Conservation (phyloP, 37 sponge, comb jelly and placozoan genomes). For the Beroe forskalii region DNA sequence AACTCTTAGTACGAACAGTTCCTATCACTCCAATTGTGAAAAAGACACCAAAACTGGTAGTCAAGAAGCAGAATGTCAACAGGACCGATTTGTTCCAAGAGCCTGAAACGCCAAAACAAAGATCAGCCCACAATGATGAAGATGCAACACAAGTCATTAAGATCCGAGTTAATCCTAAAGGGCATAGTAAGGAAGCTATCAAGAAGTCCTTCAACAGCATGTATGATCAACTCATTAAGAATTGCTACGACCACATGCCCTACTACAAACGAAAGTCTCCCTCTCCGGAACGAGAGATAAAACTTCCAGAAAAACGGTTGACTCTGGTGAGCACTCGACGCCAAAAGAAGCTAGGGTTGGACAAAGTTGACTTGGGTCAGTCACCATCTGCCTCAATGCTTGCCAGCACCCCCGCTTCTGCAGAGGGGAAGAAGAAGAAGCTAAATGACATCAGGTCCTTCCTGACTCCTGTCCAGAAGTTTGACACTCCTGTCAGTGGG, state of each 20-base stretch:
- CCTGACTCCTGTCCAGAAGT: not conserved
- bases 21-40: not conserved
- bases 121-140: not conserved
- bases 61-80: not conserved
- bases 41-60: not conserved
- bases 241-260: slow-evolving; percentile 1
- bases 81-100: slow-evolving; percentile 2
- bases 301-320: slow-evolving; percentile 31
- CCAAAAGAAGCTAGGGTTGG: slow-evolving; percentile 9
- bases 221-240: slow-evolving; percentile 43
- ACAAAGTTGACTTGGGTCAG: slow-evolving; percentile 36
- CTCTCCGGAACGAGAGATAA: slow-evolving; percentile 22
- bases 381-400: not conserved
- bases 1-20: not conserved
- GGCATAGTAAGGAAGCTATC: not conserved
- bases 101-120: slow-evolving; percentile 7
- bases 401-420: slow-evolving; percentile 18
- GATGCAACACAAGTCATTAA: slow-evolving; percentile 2
- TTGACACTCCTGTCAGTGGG: not conserved
- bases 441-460: slow-evolving; percentile 6
- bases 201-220: slow-evolving; percentile 38
- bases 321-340: slow-evolving; percentile 26
- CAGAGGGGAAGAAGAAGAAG: not conserved
- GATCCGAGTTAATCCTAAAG: slow-evolving; percentile 15
- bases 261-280: slow-evolving; percentile 48